phyloP scores from a whole-genome alignment of 2,888 invertebrate species.

The Aporophyla lueneburgensis region DNA sequence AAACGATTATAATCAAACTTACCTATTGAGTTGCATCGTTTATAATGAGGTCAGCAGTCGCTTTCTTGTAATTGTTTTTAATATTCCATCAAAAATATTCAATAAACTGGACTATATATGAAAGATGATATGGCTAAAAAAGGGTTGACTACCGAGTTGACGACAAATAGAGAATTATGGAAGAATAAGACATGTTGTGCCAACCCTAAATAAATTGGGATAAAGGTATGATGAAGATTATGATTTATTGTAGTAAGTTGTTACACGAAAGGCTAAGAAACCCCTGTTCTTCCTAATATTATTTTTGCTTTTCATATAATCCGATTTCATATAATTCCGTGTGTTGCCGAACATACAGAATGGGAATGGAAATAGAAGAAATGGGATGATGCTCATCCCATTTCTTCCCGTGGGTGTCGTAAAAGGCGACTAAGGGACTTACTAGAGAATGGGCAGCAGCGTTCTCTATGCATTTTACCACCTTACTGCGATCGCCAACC shows the following conservation, averaged over 20 bases:
- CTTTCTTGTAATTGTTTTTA: not conserved
- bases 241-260: not conserved
- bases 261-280: not conserved
- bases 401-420: too few relatives aligned
- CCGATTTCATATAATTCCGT: too few relatives aligned
- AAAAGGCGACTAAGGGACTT: too few relatives aligned
- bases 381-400: too few relatives aligned
- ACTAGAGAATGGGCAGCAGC: too few relatives aligned
- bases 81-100: not conserved
- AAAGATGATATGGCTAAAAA: not conserved
- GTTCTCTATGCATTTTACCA: too few relatives aligned
- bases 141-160: not conserved
- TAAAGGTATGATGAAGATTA: not conserved
- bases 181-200: not conserved
- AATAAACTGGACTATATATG: not conserved
- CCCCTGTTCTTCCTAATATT: not conserved
- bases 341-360: too few relatives aligned
- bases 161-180: not conserved
- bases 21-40: not conserved
- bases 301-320: not conserved
- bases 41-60: not conserved
- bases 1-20: not conserved
- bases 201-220: not conserved
- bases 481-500: too few relatives aligned
- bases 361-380: too few relatives aligned